Evolutionary conservation across 2,797 vertebrate genomes (phyloP).

Genomic region (Catostomus latipinnis): DNA sequence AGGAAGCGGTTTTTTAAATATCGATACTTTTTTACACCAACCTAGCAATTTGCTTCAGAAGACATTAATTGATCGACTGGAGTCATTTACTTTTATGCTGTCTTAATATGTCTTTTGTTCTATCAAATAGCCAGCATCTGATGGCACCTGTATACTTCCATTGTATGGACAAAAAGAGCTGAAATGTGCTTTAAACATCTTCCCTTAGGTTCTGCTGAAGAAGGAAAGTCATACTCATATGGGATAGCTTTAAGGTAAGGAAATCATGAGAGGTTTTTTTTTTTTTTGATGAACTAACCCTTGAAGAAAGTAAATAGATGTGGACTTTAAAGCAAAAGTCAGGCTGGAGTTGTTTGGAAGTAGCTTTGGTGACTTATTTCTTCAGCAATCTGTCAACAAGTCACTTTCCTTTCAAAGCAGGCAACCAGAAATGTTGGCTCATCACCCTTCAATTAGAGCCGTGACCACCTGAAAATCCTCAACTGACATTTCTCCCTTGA

Average conservation of each 20-base stretch:
- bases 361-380: slow-evolving; percentile 65
- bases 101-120: no score
- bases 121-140: no score
- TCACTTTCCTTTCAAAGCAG: slow-evolving; percentile 47
- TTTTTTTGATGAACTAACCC: background rate
- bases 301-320: background rate
- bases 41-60: no score
- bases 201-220: no score
- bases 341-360: slow-evolving; percentile 61
- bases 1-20: no score
- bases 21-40: no score
- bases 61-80: no score
- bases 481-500: slow-evolving; percentile 77
- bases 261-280: background rate
- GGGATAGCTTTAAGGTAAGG: background rate
- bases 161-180: no score
- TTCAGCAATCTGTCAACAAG: slow-evolving; percentile 47
- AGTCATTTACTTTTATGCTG: no score
- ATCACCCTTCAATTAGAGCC: slow-evolving; percentile 69
- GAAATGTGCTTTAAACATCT: no score
- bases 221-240: no score
- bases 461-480: slow-evolving; percentile 78
- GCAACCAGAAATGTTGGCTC: slow-evolving; percentile 65
- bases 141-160: no score
- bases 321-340: slow-evolving; percentile 44